phyloP scores from a whole-genome alignment of 1,140 invertebrate species.

The Eueides isabella region DNA sequence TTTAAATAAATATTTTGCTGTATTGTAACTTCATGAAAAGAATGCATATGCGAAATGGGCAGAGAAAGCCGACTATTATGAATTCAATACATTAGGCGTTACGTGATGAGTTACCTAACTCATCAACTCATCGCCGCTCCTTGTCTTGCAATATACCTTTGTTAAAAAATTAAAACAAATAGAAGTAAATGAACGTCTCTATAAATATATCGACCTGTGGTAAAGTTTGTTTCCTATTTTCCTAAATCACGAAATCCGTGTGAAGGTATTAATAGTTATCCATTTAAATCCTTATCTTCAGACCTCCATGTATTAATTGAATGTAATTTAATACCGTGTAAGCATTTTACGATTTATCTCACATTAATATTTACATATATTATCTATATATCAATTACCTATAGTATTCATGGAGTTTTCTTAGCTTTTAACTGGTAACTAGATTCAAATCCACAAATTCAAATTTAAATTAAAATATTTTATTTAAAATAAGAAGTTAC shows the following conservation, averaged over 20 bases:
- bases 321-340: constrained; percentile 4
- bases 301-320: constrained; percentile 14
- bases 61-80: neutral
- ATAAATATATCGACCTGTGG: neutral
- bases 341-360: neutral
- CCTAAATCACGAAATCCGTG: constrained; percentile 3
- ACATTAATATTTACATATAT: constrained; percentile 1
- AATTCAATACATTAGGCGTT: no score
- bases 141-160: no score
- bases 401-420: neutral
- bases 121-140: neutral
- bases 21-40: no score
- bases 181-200: neutral
- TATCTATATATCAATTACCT: neutral
- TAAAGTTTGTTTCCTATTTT: neutral
- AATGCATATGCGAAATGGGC: no score
- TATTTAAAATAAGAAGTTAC: no score
- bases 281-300: neutral
- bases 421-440: neutral
- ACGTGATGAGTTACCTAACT: no score
- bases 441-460: no score
- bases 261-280: neutral
- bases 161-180: no score
- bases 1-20: no score
- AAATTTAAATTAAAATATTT: no score